phyloP scores from a whole-genome alignment of 2,113 vertebrate genomes.

The Dipodomys ordii region DNA sequence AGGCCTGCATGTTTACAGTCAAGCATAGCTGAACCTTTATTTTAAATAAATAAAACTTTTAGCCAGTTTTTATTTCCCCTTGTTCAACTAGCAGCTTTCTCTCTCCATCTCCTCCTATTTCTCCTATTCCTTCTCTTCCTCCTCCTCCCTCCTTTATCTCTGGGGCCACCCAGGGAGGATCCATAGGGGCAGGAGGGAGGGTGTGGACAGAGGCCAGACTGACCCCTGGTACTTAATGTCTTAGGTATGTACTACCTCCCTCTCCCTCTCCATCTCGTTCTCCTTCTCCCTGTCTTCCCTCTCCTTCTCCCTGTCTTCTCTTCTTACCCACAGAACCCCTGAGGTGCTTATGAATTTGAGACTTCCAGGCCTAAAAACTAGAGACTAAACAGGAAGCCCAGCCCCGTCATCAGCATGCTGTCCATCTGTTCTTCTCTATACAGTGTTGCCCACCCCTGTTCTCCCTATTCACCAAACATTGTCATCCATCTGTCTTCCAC shows the following conservation, averaged over 20 bases:
- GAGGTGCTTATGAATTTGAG: slow-evolving; percentile 28
- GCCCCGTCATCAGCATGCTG: background rate
- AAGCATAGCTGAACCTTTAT: slow-evolving; percentile 87
- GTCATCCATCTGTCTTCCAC: slow-evolving; percentile 65
- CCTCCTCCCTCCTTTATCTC: slow-evolving; percentile 78
- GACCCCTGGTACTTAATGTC: slow-evolving; percentile 14
- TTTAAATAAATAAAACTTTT: slow-evolving; percentile 90
- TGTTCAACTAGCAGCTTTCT: slow-evolving; percentile 82
- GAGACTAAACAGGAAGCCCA: slow-evolving; percentile 67
- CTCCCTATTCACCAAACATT: slow-evolving; percentile 41
- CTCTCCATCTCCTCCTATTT: slow-evolving; percentile 65
- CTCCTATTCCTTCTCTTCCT: slow-evolving; percentile 73
- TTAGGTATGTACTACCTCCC: background rate
- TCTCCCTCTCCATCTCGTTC: background rate
- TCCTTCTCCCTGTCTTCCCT: too few species aligned
- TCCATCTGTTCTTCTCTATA: slow-evolving; percentile 57
- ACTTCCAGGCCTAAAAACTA: background rate
- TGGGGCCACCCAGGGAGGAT: slow-evolving; percentile 85
- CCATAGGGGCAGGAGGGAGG: background rate
- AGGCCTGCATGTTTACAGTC: slow-evolving; percentile 88
- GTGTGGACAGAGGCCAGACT: slow-evolving; percentile 10
- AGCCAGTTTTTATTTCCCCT: slow-evolving; percentile 84
- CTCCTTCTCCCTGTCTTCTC: too few species aligned
- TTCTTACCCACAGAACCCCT: slow-evolving; percentile 38
- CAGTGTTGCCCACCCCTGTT: background rate